A percentile compares a stretch with the other conserved stretches of the same genome.
Evolutionary conservation across 2,888 invertebrate genomes (phyloP).

Genomic region (Mimachlamys varia): DNA sequence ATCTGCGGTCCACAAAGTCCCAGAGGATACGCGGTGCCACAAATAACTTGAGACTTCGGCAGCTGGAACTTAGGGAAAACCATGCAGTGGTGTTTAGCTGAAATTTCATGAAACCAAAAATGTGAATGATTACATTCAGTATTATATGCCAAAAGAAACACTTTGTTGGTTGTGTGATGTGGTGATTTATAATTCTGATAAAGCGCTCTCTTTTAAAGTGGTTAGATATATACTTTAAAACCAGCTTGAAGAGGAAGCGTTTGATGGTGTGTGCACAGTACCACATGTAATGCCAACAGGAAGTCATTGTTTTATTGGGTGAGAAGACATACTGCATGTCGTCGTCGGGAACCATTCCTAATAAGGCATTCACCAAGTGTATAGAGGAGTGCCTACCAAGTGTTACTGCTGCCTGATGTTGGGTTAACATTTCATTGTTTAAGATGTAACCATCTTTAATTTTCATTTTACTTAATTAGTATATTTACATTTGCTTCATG

Average conservation of each 20-base stretch:
- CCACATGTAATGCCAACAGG: not conserved
- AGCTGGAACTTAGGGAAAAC: conserved; percentile 76
- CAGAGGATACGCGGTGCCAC: conserved; percentile 73
- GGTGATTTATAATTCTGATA: conserved; percentile 1
- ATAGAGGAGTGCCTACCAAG: not conserved
- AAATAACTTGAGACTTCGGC: conserved; percentile 70
- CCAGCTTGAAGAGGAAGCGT: not conserved
- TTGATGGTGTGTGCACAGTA: not conserved
- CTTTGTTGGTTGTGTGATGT: conserved; percentile 14
- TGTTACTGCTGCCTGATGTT: not conserved
- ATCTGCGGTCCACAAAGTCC: conserved; percentile 73
- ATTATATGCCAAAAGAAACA: not conserved
- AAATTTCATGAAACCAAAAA: conserved; percentile 45
- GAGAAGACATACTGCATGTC: not conserved
- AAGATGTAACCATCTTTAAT: not conserved
- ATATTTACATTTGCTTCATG: too few relatives aligned
- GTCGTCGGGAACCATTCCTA: not conserved
- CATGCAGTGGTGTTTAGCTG: conserved; percentile 77
- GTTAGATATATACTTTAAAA: not conserved
- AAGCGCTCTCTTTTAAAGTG: not conserved
- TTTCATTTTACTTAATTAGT: too few relatives aligned
- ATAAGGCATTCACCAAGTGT: not conserved
- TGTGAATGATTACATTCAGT: conserved; percentile 2
- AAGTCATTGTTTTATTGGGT: not conserved
- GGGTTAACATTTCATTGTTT: not conserved